Conservation (phyloP, 2,113 vertebrate species). For the Dolichallabes microphthalmus region DNA sequence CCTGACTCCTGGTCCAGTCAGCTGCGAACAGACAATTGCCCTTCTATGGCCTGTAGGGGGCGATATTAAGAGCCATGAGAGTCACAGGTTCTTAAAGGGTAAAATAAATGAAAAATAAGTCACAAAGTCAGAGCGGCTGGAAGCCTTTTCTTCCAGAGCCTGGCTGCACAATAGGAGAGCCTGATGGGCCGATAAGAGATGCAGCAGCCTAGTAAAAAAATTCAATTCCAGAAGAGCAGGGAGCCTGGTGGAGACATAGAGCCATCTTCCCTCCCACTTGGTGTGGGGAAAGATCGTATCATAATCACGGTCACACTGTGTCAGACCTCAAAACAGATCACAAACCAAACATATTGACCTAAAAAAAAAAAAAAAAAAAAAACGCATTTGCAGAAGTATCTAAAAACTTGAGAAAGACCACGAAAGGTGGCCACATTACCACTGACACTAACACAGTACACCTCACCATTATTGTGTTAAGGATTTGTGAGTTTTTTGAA, state of each 20-base stretch:
- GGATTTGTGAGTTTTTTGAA: background rate
- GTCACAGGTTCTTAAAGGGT: constrained; percentile 49
- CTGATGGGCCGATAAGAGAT: constrained; percentile 57
- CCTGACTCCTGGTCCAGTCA: constrained; percentile 35
- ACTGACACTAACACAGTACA: background rate
- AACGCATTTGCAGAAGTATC: background rate
- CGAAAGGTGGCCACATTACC: constrained; percentile 7
- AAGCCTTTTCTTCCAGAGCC: constrained; percentile 57
- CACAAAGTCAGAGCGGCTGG: constrained; percentile 56
- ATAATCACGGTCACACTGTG: constrained; percentile 45
- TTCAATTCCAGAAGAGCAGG: constrained; percentile 59
- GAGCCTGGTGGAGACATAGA: constrained; percentile 51
- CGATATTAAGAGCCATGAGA: constrained; percentile 43
- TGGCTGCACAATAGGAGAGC: constrained; percentile 57
- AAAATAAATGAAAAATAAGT: constrained; percentile 62
- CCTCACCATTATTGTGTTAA: background rate
- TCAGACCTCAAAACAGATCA: constrained; percentile 52
- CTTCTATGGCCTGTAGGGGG: constrained; percentile 29
- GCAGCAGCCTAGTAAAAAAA: constrained; percentile 59
- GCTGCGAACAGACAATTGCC: constrained; percentile 36
- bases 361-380: constrained; percentile 32
- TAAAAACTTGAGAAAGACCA: background rate
- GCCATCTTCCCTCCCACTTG: constrained; percentile 44
- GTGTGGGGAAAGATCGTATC: constrained; percentile 52
- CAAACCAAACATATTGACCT: constrained; percentile 50